Conservation (phyloP, 2,797 vertebrate genomes). For the Craterocephalus amniculus region DNA sequence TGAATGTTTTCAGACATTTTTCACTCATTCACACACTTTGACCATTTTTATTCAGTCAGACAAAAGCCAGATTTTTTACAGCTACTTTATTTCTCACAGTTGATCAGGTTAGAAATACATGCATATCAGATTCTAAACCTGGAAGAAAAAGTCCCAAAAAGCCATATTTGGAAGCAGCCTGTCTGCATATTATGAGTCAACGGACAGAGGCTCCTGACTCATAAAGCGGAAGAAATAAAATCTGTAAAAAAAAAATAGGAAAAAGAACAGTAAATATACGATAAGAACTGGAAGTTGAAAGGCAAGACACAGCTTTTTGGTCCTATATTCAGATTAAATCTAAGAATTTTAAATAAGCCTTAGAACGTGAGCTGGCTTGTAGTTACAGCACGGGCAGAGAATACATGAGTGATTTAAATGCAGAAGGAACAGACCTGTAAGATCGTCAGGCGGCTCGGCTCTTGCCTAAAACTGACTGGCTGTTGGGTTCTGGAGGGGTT, state of each 20-base stretch:
- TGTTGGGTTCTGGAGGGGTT: constrained; percentile 29
- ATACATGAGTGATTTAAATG: constrained; percentile 6
- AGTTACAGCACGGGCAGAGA: not conserved
- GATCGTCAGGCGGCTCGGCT: constrained; percentile 23
- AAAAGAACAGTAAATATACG: constrained; percentile 24
- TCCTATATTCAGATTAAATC: constrained; percentile 10
- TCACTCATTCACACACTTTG: not conserved
- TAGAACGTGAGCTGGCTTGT: constrained; percentile 2
- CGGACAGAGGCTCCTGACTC: constrained; percentile 54
- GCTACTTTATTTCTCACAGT: constrained; percentile 35
- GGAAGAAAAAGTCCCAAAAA: constrained; percentile 49
- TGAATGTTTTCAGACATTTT: constrained; percentile 6
- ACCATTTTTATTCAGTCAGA: not conserved
- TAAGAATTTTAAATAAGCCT: not conserved
- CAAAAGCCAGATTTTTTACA: too few relatives aligned
- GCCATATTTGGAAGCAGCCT: constrained; percentile 35
- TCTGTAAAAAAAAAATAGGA: constrained; percentile 22
- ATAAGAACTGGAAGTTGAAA: not conserved
- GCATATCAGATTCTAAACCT: constrained; percentile 33
- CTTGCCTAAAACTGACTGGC: constrained; percentile 28
- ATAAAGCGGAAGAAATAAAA: constrained; percentile 38
- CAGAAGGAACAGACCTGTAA: constrained; percentile 26
- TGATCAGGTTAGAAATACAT: constrained; percentile 21
- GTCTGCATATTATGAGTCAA: constrained; percentile 63
- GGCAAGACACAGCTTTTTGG: not conserved